phyloP scores from a whole-genome alignment of 2,888 invertebrate genomes.

The Pasiphila rectangulata region DNA sequence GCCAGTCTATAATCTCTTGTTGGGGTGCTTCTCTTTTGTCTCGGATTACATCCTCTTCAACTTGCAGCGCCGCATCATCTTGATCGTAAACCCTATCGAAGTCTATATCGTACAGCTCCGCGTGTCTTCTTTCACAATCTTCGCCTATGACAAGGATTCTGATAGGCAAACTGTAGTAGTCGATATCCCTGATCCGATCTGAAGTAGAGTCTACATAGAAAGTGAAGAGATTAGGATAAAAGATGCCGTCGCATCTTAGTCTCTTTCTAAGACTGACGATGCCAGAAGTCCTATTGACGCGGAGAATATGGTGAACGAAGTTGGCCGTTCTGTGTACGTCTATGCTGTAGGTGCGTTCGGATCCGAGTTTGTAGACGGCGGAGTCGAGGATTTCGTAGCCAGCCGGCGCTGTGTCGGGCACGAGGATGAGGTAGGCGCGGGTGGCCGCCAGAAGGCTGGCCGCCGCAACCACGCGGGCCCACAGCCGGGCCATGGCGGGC shows the following conservation, averaged over 20 bases:
- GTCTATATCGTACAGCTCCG: constrained; percentile 82
- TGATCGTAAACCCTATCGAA: constrained; percentile 80
- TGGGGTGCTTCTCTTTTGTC: constrained; percentile 63
- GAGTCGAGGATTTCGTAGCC: constrained; percentile 88
- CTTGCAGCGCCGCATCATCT: constrained; percentile 68
- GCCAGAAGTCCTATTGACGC: constrained; percentile 87
- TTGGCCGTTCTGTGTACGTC: constrained; percentile 90
- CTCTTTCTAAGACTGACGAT: constrained; percentile 86
- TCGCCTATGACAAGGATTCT: constrained; percentile 87
- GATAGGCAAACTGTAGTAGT: constrained; percentile 90
- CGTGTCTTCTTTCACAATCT: constrained; percentile 84
- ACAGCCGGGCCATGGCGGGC: constrained; percentile 50
- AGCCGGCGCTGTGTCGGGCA: constrained; percentile 81
- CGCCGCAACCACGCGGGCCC: constrained; percentile 54
- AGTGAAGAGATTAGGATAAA: constrained; percentile 92
- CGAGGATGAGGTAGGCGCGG: constrained; percentile 79
- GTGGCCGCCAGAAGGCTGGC: constrained; percentile 53
- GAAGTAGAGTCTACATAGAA: constrained; percentile 93
- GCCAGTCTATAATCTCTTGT: constrained; percentile 69
- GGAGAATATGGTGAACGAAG: constrained; percentile 89
- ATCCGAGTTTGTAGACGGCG: constrained; percentile 89
- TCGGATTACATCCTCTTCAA: constrained; percentile 64
- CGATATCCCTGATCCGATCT: constrained; percentile 87
- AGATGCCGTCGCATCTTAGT: constrained; percentile 89
- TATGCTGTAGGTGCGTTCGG: constrained; percentile 88